phyloP scores from a whole-genome alignment of 2,797 vertebrate genomes.

The Melopsittacus undulatus region DNA sequence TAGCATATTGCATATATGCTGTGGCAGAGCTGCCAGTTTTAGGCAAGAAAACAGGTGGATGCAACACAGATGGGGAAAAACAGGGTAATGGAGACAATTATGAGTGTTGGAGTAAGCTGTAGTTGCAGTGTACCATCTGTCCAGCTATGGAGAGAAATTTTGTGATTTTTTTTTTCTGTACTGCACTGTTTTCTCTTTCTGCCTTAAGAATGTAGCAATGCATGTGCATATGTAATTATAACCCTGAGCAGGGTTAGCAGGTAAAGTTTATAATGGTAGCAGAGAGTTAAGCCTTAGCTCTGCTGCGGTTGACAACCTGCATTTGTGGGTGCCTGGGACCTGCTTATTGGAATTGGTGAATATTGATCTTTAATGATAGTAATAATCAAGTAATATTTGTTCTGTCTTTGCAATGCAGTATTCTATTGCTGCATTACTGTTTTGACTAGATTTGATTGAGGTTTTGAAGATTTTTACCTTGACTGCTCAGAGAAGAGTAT shows the following conservation, averaged over 20 bases:
- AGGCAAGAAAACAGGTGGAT: background rate
- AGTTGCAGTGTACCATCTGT: background rate
- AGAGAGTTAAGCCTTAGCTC: background rate
- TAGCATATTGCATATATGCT: background rate
- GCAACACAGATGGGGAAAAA: background rate
- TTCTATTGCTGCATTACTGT: background rate
- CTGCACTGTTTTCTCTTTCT: background rate
- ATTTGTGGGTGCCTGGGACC: background rate
- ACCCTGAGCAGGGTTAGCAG: background rate
- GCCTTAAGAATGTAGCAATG: background rate
- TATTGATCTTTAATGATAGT: background rate
- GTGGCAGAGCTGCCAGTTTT: background rate
- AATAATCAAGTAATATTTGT: background rate
- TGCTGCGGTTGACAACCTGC: accelerated
- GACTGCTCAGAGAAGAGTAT: background rate
- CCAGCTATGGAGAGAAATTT: background rate
- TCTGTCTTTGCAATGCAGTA: background rate
- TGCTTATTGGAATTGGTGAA: background rate
- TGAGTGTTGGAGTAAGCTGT: background rate
- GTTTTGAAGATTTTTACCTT: background rate
- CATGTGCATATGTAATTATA: background rate
- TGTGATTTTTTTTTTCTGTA: background rate
- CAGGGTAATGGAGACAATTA: background rate
- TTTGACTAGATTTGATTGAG: background rate
- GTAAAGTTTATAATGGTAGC: background rate